phyloP scores from a whole-genome alignment of 2,113 vertebrate genomes.

The Cyanistes caeruleus region DNA sequence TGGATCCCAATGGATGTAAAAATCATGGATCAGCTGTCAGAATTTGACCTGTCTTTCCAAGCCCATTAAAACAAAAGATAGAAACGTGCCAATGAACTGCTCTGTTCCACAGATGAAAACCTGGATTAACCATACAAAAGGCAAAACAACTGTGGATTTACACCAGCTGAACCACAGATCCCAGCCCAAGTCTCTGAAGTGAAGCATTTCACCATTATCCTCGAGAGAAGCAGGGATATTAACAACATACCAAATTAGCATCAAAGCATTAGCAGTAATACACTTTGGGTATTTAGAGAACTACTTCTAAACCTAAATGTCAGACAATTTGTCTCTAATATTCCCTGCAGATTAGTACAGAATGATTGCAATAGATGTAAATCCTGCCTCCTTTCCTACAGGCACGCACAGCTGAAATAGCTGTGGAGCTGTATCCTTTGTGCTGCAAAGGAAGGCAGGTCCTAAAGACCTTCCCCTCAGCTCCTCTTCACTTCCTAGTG shows the following conservation, averaged over 20 bases:
- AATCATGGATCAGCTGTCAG: neutral
- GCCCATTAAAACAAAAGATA: neutral
- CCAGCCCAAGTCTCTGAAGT: neutral
- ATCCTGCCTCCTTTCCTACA: slow-evolving; percentile 4
- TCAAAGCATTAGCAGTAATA: slow-evolving; percentile 51
- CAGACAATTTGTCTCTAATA: slow-evolving; percentile 59
- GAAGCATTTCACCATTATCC: slow-evolving; percentile 37
- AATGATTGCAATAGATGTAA: slow-evolving; percentile 53
- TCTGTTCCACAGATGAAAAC: neutral
- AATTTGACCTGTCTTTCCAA: neutral
- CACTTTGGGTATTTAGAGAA: slow-evolving; percentile 44
- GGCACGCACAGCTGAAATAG: neutral
- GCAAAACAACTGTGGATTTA: neutral
- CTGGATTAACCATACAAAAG: neutral
- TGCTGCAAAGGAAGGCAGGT: neutral
- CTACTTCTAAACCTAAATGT: slow-evolving; percentile 63
- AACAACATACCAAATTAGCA: slow-evolving; percentile 53
- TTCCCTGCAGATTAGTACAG: slow-evolving; percentile 49
- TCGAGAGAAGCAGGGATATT: slow-evolving; percentile 7
- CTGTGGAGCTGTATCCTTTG: neutral
- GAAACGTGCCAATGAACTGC: neutral
- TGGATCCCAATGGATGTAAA: neutral
- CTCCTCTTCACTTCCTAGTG: neutral
- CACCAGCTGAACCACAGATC: neutral
- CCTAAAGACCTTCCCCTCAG: neutral